Evolutionary conservation across 2,888 invertebrate genomes (phyloP).

Genomic region (Drosophila prostipennis): DNA sequence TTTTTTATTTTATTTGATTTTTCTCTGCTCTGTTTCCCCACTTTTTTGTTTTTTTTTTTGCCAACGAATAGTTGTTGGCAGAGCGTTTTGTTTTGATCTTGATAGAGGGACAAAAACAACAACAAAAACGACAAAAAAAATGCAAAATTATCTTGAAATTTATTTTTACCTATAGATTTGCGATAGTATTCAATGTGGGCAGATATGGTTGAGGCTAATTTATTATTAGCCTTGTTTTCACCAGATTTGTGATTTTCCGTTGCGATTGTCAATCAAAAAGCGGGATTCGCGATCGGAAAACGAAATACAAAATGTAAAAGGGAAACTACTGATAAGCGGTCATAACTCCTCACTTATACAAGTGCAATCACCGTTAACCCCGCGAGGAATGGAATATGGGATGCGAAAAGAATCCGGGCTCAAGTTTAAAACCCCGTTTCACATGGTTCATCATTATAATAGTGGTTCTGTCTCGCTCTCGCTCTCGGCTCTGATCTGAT

Average conservation of each 20-base stretch:
- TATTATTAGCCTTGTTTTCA: constrained; percentile 61
- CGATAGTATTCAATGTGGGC: constrained; percentile 18
- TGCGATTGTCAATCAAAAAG: constrained; percentile 23
- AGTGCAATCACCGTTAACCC: constrained; percentile 51
- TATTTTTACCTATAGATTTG: constrained; percentile 49
- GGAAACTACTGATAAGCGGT: constrained; percentile 54
- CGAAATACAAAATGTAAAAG: constrained; percentile 6
- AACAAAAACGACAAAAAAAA: constrained; percentile 28
- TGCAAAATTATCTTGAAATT: constrained; percentile 48
- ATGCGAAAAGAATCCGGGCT: constrained; percentile 13
- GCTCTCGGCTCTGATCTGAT: background rate
- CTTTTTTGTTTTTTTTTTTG: background rate
- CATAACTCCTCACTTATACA: constrained; percentile 30
- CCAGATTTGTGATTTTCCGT: constrained; percentile 47
- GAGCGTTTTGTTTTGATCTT: constrained; percentile 64
- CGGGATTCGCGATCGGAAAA: constrained; percentile 14
- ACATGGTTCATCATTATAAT: constrained; percentile 21
- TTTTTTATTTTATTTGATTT: constrained; percentile 20
- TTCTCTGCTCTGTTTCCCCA: constrained; percentile 8
- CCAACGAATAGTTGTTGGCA: constrained; percentile 32
- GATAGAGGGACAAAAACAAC: constrained; percentile 59
- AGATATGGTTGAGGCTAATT: constrained; percentile 50
- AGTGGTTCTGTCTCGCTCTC: background rate
- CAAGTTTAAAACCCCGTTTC: constrained; percentile 36
- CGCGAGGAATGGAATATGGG: constrained; percentile 1